Base-by-base conservation (phyloP, 2,888 invertebrate species). In the Euclidia mi region DNA sequence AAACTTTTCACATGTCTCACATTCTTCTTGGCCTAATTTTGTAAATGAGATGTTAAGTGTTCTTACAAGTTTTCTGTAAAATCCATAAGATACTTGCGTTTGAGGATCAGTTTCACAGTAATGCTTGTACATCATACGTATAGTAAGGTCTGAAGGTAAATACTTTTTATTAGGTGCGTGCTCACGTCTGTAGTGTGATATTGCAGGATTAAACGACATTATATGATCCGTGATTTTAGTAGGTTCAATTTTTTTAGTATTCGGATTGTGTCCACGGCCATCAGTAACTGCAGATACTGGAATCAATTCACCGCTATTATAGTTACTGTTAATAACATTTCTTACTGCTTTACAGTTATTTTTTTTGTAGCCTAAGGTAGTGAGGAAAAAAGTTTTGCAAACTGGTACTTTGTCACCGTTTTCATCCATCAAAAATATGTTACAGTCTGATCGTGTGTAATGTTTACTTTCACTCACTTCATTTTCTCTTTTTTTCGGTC, bases 121-220 rank as follows among this genome's bases (percentile, higher is more conserved):
- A 7, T 49, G 15, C 12, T 55, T 32, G 41, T 60, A 32, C 65
- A 61, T 61, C 7, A 28, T 11, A 34, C 28, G 48, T 7, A 68
- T 52, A 20, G 47, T 57, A 14, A 68, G 28, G 9, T 40, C n/a
- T n/a, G n/a, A n/a, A n/a, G n/a, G n/a, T n/a, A n/a, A n/a, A n/a
- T n/a, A n/a, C n/a, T n/a, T n/a, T 32, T 47, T 45, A 34, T 63
- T 63, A 28, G 71, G 67, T 12, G 67, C 72, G 32, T 72, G 69
- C 49, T 64, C 57, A 11, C 67, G 52, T 48, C 69, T 63, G 42
- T 69, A 67, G 42, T 69, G 66, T 17, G 65, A 56, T 44, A 62
- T 45, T 20, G 40, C 34, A 15, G 72, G 69, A 43, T 61, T 50
- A 48, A 58, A 65, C 20, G 55, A 55, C 44, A 44, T 44, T 35